These are phyloP conservation scores for Dicycla oo DNA, from an alignment of 2,888 invertebrate genomes.

Conservation along the genomic window DNA sequence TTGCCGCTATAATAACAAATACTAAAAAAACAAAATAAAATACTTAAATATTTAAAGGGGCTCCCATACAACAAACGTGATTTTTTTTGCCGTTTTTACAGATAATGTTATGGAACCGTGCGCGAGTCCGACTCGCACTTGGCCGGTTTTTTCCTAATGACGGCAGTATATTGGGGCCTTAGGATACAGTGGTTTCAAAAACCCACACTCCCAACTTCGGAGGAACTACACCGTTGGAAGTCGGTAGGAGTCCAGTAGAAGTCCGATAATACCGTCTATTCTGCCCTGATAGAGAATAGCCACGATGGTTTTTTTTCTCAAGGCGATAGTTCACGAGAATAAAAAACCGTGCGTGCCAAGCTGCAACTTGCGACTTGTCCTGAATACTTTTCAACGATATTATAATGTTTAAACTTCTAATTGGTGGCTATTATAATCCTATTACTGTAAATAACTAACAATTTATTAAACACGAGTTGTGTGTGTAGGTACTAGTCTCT, in stretches of 20 bases:
- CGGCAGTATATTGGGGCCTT: too few relatives aligned
- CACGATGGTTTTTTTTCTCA: not conserved
- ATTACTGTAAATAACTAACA: constrained; percentile 9
- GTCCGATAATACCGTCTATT: not conserved
- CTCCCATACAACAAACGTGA: too few relatives aligned
- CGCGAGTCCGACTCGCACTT: too few relatives aligned
- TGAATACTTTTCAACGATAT: constrained; percentile 3
- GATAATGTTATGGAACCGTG: too few relatives aligned
- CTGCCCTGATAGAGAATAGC: not conserved
- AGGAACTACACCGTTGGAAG: not conserved
- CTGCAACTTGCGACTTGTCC: not conserved
- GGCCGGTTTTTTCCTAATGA: too few relatives aligned
- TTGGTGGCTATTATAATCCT: constrained; percentile 11
- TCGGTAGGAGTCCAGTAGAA: not conserved
- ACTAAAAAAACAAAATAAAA: too few relatives aligned
- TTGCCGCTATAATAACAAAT: too few relatives aligned
- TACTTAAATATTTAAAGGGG: too few relatives aligned
- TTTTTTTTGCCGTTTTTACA: too few relatives aligned
- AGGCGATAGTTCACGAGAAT: not conserved
- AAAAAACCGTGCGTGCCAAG: not conserved
- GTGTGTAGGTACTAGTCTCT: not conserved
- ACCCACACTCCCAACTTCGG: not conserved
- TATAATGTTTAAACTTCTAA: constrained; percentile 4
- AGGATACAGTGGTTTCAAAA: not conserved
- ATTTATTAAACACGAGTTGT: not conserved